These are phyloP conservation scores for Castor canadensis DNA, from an alignment of 2,113 vertebrate genomes.

Conservation along the genomic window DNA sequence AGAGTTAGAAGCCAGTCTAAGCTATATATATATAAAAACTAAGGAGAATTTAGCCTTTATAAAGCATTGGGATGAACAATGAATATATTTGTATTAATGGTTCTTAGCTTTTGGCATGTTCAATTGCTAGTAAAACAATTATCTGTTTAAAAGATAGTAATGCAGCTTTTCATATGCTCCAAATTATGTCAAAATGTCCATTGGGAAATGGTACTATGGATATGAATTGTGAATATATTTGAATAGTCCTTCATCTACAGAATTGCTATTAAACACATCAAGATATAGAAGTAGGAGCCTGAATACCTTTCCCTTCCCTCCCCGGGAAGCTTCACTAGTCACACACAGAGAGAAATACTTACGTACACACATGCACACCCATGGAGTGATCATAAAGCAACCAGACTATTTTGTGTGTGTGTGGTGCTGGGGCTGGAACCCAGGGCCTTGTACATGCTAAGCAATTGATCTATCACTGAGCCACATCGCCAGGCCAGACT, in stretches of 20 bases:
- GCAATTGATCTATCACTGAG: not conserved
- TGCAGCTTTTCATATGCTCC: not conserved
- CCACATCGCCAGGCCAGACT: not conserved
- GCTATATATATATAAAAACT: not conserved
- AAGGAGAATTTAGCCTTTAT: no score
- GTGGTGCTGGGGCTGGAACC: not conserved
- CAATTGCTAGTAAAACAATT: constrained; percentile 26
- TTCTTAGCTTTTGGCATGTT: not conserved
- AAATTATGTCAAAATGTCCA: not conserved
- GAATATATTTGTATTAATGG: not conserved
- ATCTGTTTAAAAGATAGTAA: constrained; percentile 38
- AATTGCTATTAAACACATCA: constrained; percentile 24
- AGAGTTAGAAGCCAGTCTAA: not conserved
- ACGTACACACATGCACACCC: not conserved
- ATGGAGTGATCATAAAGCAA: constrained; percentile 33
- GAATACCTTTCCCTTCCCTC: not conserved
- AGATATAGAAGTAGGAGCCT: not conserved
- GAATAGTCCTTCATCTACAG: not conserved
- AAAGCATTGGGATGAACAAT: no score
- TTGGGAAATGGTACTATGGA: not conserved
- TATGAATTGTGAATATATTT: constrained; percentile 8
- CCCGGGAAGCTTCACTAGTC: not conserved
- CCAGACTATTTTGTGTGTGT: not conserved
- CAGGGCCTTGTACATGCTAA: not conserved
- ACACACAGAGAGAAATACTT: not conserved